These are phyloP conservation scores for Athalia rosae DNA, from an alignment of 2,888 invertebrate species.

Conservation along the genomic window DNA sequence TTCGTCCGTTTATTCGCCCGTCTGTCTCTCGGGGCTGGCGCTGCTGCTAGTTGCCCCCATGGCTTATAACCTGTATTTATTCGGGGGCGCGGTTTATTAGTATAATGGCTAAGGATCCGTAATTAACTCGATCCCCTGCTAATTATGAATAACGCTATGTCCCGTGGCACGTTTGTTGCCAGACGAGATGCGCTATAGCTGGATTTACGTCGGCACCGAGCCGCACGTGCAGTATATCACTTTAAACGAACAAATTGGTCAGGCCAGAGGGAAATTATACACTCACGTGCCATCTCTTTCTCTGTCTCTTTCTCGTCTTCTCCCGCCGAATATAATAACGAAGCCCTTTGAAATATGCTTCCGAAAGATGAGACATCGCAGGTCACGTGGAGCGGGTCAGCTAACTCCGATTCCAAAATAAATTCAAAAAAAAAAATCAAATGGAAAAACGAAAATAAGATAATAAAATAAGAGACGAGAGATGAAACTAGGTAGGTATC, in stretches of 20 bases:
- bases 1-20: slow-evolving; percentile 20
- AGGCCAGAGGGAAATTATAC: neutral
- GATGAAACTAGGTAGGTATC: too few species aligned
- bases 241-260: slow-evolving; percentile 7
- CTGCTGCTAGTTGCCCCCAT: slow-evolving; percentile 1
- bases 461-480: too few species aligned
- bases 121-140: slow-evolving; percentile 43
- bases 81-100: slow-evolving; percentile 43
- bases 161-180: slow-evolving; percentile 31
- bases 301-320: too few species aligned
- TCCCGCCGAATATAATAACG: too few species aligned
- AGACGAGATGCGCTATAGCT: neutral
- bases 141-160: slow-evolving; percentile 42
- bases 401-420: neutral
- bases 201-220: slow-evolving; percentile 2
- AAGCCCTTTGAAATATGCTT: too few species aligned
- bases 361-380: too few species aligned
- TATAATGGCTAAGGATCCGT: slow-evolving; percentile 40
- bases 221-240: slow-evolving; percentile 1
- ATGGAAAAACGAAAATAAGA: neutral
- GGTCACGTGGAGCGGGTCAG: too few species aligned
- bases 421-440: neutral
- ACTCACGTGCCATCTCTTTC: neutral
- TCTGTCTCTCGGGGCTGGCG: slow-evolving; percentile 15
- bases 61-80: slow-evolving; percentile 38